These are phyloP conservation scores for Sinocyclocheilus rhinocerous DNA, from an alignment of 2,113 vertebrate genomes.

Conservation along the genomic window DNA sequence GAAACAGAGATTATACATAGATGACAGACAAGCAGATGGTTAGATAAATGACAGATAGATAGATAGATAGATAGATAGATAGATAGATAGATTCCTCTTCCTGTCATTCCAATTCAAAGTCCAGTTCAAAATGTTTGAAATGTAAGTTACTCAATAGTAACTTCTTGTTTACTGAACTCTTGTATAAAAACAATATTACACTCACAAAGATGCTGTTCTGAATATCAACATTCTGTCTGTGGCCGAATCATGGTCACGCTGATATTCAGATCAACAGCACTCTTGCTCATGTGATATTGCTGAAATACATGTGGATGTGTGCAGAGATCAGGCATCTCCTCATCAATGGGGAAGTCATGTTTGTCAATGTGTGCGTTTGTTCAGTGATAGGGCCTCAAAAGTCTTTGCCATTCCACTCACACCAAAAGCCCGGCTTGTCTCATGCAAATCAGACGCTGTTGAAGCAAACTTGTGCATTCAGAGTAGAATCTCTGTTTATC, in stretches of 20 bases:
- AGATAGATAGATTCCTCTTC: not conserved
- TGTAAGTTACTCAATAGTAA: no score
- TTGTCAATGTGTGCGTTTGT: not conserved
- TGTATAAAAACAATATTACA: no score
- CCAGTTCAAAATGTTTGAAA: no score
- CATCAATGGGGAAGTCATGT: constrained; percentile 7
- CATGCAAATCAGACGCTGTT: constrained; percentile 64
- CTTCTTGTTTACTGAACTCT: no score
- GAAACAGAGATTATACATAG: no score
- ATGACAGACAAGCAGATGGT: no score
- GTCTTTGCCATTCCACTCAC: constrained; percentile 68
- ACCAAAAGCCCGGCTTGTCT: constrained; percentile 62
- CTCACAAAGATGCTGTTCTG: no score
- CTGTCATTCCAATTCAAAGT: no score
- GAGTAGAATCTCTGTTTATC: constrained; percentile 49
- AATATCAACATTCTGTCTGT: no score
- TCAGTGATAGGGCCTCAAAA: constrained; percentile 36
- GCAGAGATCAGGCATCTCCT: not conserved
- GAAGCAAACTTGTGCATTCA: constrained; percentile 26
- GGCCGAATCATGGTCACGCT: not conserved
- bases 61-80: not conserved
- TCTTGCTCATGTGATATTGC: not conserved
- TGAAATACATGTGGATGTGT: not conserved
- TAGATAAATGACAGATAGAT: not conserved
- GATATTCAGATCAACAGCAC: not conserved